phyloP scores from a whole-genome alignment of 2,797 vertebrate species.

The Clarias pachynema region DNA sequence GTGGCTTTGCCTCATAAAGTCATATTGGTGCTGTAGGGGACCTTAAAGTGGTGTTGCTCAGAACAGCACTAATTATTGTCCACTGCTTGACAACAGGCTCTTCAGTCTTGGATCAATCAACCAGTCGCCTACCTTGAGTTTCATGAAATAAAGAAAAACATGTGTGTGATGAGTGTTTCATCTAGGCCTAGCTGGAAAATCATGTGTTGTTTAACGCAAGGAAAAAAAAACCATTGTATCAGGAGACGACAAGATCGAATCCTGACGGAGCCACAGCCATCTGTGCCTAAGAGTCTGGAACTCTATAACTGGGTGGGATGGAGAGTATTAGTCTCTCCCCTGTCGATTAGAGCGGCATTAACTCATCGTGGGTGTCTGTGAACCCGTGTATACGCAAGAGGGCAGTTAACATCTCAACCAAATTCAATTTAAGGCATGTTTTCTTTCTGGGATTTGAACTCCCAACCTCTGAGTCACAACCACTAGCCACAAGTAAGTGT shows the following conservation, averaged over 20 bases:
- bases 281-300: not conserved
- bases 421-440: not conserved
- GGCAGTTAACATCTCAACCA: not conserved
- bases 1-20: not conserved
- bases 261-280: not conserved
- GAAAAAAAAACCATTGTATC: not conserved
- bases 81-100: not conserved
- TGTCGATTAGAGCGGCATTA: not conserved
- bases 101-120: not conserved
- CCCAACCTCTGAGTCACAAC: not conserved
- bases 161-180: not conserved
- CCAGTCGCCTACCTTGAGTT: not conserved
- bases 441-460: conserved; percentile 15
- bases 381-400: conserved; percentile 4
- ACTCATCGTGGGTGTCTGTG: conserved; percentile 2
- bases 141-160: not conserved
- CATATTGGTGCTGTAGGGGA: not conserved
- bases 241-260: not conserved
- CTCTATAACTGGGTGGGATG: not conserved
- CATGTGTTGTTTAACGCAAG: not conserved
- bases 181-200: not conserved
- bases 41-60: not conserved
- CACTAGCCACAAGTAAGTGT: not conserved
- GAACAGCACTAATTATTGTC: not conserved
- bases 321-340: not conserved